Conservation (phyloP, 2,113 vertebrate genomes). For the Picathartes gymnocephalus region DNA sequence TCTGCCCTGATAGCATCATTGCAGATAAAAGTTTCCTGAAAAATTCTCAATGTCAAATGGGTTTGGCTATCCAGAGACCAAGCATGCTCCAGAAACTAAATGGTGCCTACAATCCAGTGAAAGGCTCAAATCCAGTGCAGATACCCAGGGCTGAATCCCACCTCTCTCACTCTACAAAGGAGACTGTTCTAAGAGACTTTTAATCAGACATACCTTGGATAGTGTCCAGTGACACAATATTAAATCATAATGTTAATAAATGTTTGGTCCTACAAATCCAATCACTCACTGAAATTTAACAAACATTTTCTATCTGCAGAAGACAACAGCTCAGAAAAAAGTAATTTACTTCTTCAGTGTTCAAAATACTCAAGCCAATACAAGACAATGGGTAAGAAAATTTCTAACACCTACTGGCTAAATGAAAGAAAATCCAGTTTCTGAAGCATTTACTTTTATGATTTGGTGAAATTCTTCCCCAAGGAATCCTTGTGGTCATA, state of each 20-base stretch:
- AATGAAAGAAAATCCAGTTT: not conserved
- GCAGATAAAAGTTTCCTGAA: not conserved
- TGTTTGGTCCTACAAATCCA: not conserved
- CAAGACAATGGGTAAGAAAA: not conserved
- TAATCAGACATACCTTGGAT: not conserved
- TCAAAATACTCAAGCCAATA: not conserved
- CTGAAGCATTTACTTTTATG: not conserved
- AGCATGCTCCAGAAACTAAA: rapidly evolving
- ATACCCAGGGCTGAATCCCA: not conserved
- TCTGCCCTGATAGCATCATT: not conserved
- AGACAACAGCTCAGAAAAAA: not conserved
- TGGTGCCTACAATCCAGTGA: not conserved
- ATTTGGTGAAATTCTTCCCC: not conserved
- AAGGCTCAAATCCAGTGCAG: not conserved
- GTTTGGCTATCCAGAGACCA: not conserved
- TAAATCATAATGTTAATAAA: not conserved
- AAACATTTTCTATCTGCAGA: not conserved
- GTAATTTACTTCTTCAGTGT: not conserved
- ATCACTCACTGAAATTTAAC: not conserved
- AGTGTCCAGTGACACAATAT: not conserved
- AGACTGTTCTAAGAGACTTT: not conserved
- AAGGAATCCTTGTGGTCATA: not conserved
- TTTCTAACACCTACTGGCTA: not conserved
- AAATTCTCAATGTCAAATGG: not conserved
- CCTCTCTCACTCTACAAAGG: not conserved